These are phyloP conservation scores for Psittacula echo DNA, from an alignment of 2,797 vertebrate genomes.

Conservation along the genomic window DNA sequence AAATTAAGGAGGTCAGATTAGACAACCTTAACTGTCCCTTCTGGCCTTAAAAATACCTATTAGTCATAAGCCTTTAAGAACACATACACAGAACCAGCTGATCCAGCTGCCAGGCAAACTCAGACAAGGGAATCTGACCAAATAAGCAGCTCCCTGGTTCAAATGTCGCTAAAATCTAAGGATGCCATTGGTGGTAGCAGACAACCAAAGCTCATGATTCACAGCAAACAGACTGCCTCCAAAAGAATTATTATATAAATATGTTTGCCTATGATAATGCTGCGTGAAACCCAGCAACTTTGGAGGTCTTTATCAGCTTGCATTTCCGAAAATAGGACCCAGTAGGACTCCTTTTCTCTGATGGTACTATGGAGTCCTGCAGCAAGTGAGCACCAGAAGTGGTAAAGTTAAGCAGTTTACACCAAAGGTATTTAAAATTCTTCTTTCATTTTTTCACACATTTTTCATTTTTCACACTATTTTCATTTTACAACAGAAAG, in stretches of 20 bases:
- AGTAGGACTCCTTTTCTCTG: background rate
- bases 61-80: background rate
- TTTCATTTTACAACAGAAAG: background rate
- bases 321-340: background rate
- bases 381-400: background rate
- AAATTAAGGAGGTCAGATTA: background rate
- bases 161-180: rapidly evolving
- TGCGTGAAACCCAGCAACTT: background rate
- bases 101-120: background rate
- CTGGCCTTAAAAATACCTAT: background rate
- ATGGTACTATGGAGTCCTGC: background rate
- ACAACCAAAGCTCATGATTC: background rate
- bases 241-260: background rate
- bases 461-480: background rate
- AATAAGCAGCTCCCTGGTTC: background rate
- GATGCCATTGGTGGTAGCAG: background rate
- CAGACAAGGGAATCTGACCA: background rate
- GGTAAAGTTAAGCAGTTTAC: background rate
- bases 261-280: background rate
- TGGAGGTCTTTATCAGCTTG: background rate
- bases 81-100: background rate
- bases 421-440: background rate
- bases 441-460: background rate
- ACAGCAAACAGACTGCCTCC: rapidly evolving
- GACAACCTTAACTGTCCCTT: background rate